A percentile compares a stretch with the other conserved stretches of the same genome.
Conservation (phyloP, 2,797 vertebrate genomes). For the Rhinoraja longicauda region DNA sequence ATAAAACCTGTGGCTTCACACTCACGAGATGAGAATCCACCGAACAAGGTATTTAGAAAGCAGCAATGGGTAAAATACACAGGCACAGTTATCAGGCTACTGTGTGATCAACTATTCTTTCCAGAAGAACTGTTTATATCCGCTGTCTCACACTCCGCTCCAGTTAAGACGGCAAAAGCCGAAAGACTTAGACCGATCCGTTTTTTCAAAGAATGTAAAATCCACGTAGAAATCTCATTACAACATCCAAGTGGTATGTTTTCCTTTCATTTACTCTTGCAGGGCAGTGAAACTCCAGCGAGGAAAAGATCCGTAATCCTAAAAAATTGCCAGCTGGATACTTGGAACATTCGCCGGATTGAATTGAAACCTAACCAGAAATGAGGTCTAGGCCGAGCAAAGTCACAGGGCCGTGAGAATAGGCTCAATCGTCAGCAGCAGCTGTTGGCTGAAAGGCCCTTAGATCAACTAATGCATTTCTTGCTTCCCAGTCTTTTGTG, state of each 20-base stretch:
- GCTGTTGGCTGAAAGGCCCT: conserved; percentile 26
- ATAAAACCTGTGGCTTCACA: not conserved
- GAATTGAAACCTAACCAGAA: conserved; percentile 28
- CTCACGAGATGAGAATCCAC: not conserved
- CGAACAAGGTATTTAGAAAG: not conserved
- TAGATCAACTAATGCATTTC: conserved; percentile 35
- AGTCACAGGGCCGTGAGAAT: conserved; percentile 35
- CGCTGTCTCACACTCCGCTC: not conserved
- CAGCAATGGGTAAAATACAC: not conserved
- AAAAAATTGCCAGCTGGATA: conserved; percentile 31
- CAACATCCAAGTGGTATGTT: conserved; percentile 31
- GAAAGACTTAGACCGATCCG: not conserved
- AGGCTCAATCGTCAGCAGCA: not conserved
- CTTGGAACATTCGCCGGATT: not conserved
- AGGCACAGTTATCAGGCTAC: not conserved
- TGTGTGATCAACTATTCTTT: not conserved
- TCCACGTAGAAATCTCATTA: conserved; percentile 2
- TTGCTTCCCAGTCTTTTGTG: not conserved
- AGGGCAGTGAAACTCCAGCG: not conserved
- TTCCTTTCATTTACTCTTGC: conserved; percentile 20
- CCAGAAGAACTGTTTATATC: not conserved
- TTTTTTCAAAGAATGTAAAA: not conserved
- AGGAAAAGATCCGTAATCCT: conserved; percentile 22
- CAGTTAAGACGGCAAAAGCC: not conserved
- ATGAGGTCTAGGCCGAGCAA: not conserved